Conservation (phyloP, 2,113 vertebrate species). For the Dasyurus viverrinus region DNA sequence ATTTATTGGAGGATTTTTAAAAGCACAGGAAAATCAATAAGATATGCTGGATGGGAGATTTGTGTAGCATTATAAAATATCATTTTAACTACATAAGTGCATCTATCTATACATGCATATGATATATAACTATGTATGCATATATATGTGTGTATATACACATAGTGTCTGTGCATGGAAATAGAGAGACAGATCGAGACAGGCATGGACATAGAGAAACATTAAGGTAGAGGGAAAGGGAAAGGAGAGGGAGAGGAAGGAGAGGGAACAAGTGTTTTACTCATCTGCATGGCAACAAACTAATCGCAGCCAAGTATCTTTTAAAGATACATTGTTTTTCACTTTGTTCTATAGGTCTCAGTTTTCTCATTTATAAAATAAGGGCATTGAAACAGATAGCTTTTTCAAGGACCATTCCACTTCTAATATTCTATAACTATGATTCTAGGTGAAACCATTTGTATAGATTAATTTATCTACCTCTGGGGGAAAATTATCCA, state of each 20-base stretch:
- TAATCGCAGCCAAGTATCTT: background rate
- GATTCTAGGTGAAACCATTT: background rate
- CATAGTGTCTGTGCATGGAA: no score
- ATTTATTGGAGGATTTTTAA: constrained; percentile 65
- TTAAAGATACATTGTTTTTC: background rate
- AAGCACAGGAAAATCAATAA: constrained; percentile 52
- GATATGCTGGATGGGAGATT: background rate
- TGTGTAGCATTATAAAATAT: constrained; percentile 45
- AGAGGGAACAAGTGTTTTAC: background rate
- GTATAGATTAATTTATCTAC: background rate
- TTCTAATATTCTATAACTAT: background rate
- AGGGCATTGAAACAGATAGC: background rate
- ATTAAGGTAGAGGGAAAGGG: background rate
- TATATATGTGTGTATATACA: background rate
- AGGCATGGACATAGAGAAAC: background rate
- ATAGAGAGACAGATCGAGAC: no score
- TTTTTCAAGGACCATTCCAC: background rate
- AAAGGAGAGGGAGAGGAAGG: background rate
- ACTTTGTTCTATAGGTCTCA: background rate
- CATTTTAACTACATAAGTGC: background rate
- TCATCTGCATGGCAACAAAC: constrained; percentile 23
- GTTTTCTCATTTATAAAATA: background rate
- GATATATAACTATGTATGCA: background rate
- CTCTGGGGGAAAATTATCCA: background rate
- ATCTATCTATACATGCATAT: background rate